Conservation (phyloP, 2,113 vertebrate genomes). For the Forbesichthys papilliferus region DNA sequence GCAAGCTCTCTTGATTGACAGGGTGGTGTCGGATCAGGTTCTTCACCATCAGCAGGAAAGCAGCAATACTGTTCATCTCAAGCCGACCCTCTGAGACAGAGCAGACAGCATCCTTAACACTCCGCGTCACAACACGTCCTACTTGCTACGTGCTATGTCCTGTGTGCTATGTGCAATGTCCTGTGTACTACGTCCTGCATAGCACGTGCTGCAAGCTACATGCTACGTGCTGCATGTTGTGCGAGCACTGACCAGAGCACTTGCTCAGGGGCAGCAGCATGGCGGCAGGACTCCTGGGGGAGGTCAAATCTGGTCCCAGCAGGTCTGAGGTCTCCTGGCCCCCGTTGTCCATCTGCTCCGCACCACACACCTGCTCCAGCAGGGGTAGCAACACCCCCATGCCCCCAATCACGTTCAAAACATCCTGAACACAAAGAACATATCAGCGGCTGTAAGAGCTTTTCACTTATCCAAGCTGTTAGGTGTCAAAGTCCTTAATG, state of each 20-base stretch:
- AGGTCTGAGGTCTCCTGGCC: conserved; percentile 85
- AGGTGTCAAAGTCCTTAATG: no score
- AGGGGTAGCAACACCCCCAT: conserved; percentile 87
- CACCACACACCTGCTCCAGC: conserved; percentile 85
- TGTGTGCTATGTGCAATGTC: neutral
- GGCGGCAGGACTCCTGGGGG: conserved; percentile 79
- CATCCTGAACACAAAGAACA: conserved; percentile 76
- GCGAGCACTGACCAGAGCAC: conserved; percentile 80
- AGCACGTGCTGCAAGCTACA: no score
- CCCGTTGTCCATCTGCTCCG: conserved; percentile 73
- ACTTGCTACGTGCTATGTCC: neutral
- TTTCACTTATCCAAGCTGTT: neutral
- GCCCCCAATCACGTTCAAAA: conserved; percentile 90
- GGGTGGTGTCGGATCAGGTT: conserved; percentile 87
- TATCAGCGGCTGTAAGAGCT: neutral
- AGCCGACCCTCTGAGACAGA: conserved; percentile 81
- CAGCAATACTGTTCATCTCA: conserved; percentile 88
- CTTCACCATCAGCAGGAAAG: conserved; percentile 93
- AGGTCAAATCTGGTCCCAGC: conserved; percentile 89
- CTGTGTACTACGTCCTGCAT: neutral
- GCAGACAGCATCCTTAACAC: conserved; percentile 21
- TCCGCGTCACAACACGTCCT: conserved; percentile 32
- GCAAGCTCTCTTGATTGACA: conserved; percentile 92
- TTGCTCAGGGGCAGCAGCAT: conserved; percentile 87
- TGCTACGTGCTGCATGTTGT: no score